These are phyloP conservation scores for Arctia plantaginis DNA, from an alignment of 2,888 invertebrate genomes.

Conservation along the genomic window DNA sequence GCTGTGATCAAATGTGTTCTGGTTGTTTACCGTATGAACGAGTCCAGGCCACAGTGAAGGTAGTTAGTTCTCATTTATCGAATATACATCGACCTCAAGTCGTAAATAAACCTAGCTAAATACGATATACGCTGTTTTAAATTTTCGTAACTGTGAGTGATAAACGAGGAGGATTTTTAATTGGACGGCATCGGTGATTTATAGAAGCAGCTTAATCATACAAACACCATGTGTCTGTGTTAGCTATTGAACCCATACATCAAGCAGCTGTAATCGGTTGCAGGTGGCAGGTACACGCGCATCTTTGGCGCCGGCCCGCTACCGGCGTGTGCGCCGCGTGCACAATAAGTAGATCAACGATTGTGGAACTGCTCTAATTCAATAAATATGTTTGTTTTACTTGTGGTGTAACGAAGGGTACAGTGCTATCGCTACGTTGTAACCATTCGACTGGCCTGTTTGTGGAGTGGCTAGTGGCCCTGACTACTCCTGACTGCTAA, in stretches of 20 bases:
- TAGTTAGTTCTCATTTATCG: constrained; percentile 6
- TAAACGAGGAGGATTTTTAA: neutral
- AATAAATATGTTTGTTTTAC: constrained; percentile 8
- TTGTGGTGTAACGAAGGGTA: neutral
- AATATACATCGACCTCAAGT: neutral
- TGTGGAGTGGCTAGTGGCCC: neutral
- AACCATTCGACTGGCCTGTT: neutral
- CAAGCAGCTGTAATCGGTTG: constrained; percentile 2
- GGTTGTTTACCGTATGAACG: constrained; percentile 12
- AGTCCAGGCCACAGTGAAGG: constrained; percentile 8
- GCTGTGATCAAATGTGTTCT: constrained; percentile 21
- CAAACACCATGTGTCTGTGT: constrained; percentile 5
- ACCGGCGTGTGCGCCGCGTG: constrained; percentile 19
- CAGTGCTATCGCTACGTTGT: neutral
- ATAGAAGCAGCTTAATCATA: neutral
- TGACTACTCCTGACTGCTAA: too few relatives aligned
- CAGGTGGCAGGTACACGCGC: neutral
- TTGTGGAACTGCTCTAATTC: constrained; percentile 14
- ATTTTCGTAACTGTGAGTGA: neutral
- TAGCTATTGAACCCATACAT: constrained; percentile 5
- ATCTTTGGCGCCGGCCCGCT: neutral
- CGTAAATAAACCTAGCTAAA: neutral
- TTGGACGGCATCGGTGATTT: constrained; percentile 5
- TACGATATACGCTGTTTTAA: neutral
- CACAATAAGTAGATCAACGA: constrained; percentile 23